Base-by-base conservation (phyloP, 2,888 invertebrate species). In the Mellilla xanthometata region DNA sequence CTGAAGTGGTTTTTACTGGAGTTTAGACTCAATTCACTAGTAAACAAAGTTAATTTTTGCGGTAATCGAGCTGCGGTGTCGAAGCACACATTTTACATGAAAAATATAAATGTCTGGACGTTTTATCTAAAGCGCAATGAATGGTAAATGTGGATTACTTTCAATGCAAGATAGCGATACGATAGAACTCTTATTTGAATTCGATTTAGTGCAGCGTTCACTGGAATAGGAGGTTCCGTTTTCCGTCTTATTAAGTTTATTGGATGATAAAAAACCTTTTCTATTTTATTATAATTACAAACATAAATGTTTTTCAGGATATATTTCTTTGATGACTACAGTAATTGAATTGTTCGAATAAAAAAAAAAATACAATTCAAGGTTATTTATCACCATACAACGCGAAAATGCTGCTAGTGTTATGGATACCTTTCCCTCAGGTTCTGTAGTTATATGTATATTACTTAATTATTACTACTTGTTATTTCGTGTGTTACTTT, bases 111-210 rank as follows among this genome's bases (percentile, higher is more conserved):
- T 63, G 62, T 67, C 65, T 60, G 59, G 56, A 52, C 54, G 64
- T 60, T 65, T 65, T 68, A 70, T 69, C 65, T 66, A 66, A 68
- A 71, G 67, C 65, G 66, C 68, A 72, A 72, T 72, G 71, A 73
- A 73, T 69, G 68, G 70, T 56, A 67, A 71, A 73, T 73, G 65
- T 60, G 64, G 65, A 70, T 73, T 73, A 72, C 68, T 72, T 70
- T 62, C 62, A 49, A 52, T 52, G 51, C 51, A 38, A 33, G 49
- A 49, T 48, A 30, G 39, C 29, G 35, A 41, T 44, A 49, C 46
- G 30, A 54, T 45, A 10, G 41, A 36, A 34, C 31, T 47, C 44
- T 45, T 41, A 41, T 36, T 39, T 39, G 49, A 44, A 45, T 44
- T 41, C 44, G 35, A 41, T 27, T 38, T 46, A 46, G 41, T 42